Conservation (phyloP, 2,888 invertebrate genomes). For the Trachelus tabidus region DNA sequence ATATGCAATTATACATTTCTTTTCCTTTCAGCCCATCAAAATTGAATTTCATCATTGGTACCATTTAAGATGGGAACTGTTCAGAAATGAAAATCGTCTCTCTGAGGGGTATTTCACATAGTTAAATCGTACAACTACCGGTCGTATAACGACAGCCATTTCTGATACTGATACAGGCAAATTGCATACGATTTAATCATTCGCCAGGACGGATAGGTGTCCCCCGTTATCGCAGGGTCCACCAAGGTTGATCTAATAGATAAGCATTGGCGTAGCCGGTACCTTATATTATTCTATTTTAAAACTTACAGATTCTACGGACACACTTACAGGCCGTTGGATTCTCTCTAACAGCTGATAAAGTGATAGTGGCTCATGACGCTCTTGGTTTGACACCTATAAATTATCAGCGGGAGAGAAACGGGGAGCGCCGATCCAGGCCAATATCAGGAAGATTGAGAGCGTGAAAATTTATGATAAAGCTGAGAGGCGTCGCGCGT, state of each 20-base stretch:
- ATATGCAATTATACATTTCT: not conserved
- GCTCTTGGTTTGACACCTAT: not conserved
- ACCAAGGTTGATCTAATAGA: slow-evolving; percentile 55
- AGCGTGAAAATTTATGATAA: slow-evolving; percentile 12
- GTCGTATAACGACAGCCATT: not conserved
- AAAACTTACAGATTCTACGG: not conserved
- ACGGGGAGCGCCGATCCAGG: slow-evolving; percentile 10
- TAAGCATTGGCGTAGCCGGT: slow-evolving; percentile 36
- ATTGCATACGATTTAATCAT: slow-evolving; percentile 3
- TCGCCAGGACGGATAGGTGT: slow-evolving; percentile 1
- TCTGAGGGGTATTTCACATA: not conserved
- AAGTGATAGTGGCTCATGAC: not conserved
- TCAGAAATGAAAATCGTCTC: not conserved
- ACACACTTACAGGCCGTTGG: not conserved
- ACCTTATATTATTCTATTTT: not conserved
- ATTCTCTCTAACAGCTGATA: not conserved
- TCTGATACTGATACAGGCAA: not conserved
- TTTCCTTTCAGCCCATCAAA: not conserved
- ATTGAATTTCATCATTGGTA: not conserved
- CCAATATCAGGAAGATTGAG: slow-evolving; percentile 25
- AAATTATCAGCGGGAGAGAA: not conserved
- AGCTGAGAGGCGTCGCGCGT: not conserved
- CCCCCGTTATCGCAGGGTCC: slow-evolving; percentile 31
- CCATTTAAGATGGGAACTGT: not conserved
- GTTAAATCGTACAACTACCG: not conserved